Percentiles rank a stretch among this genome's conserved stretches.
phyloP scores from a whole-genome alignment of 2,888 invertebrate genomes.

The Tachina fera region DNA sequence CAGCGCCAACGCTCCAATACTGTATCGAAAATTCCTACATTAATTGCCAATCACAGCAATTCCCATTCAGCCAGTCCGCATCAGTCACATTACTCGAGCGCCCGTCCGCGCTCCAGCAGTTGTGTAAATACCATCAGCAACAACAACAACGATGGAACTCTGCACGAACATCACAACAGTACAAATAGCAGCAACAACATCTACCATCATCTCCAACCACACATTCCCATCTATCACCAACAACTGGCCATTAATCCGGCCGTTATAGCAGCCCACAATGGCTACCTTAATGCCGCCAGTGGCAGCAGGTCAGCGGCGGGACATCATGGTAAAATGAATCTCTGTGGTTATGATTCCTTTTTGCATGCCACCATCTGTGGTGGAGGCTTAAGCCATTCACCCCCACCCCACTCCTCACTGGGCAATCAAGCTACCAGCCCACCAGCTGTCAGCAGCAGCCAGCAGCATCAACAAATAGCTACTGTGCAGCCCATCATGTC shows the following conservation, averaged over 20 bases:
- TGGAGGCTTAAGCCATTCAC: conserved; percentile 73
- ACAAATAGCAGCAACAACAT: conserved; percentile 75
- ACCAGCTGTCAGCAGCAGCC: background rate
- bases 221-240: conserved; percentile 85
- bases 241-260: conserved; percentile 86
- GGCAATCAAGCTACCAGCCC: background rate
- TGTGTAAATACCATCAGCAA: conserved; percentile 73
- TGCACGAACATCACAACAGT: conserved; percentile 76
- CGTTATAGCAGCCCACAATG: conserved; percentile 82
- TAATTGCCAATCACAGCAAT: conserved; percentile 80
- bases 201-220: conserved; percentile 80
- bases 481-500: conserved; percentile 81
- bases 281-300: conserved; percentile 42
- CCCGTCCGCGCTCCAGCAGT: conserved; percentile 72
- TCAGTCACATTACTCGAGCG: conserved; percentile 71
- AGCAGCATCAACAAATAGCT: conserved; percentile 76
- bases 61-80: conserved; percentile 74
- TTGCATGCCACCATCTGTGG: conserved; percentile 86
- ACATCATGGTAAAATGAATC: conserved; percentile 83
- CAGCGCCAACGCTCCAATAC: conserved; percentile 83
- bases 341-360: conserved; percentile 85
- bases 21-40: conserved; percentile 82
- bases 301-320: conserved; percentile 53
- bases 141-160: conserved; percentile 79
- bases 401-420: conserved; percentile 51